A percentile compares a stretch with the other conserved stretches of the same genome.
phyloP scores from a whole-genome alignment of 2,113 vertebrate genomes.

The Taurulus bubalis region DNA sequence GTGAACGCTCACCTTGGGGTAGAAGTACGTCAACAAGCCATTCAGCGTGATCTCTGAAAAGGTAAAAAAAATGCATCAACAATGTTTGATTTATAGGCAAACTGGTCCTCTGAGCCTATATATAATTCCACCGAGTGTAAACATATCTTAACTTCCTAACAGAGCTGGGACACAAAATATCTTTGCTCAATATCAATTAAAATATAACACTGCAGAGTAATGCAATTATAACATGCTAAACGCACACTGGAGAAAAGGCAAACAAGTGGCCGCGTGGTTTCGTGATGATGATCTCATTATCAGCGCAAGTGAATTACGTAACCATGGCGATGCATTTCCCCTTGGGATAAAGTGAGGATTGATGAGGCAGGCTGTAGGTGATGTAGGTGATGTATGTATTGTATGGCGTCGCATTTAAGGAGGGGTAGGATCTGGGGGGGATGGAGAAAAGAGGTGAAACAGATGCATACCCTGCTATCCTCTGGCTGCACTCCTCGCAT shows the following conservation, averaged over 20 bases:
- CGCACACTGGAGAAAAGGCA: constrained; percentile 32
- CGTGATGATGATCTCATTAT: constrained; percentile 75
- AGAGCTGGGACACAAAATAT: constrained; percentile 15
- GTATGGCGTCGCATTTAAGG: constrained; percentile 34
- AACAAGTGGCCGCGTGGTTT: constrained; percentile 62
- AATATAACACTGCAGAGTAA: constrained; percentile 6
- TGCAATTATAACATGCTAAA: constrained; percentile 18
- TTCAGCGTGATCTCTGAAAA: constrained; percentile 93
- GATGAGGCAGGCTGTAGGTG: constrained; percentile 58
- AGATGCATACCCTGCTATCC: constrained; percentile 91
- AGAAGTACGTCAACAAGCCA: constrained; percentile 99
- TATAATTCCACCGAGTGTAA: neutral
- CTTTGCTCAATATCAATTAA: neutral
- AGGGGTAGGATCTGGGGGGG: constrained; percentile 12
- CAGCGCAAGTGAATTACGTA: constrained; percentile 64
- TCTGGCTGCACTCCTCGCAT: constrained; percentile 98
- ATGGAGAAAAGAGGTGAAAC: constrained; percentile 24
- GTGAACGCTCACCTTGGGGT: constrained; percentile 93
- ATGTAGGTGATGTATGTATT: constrained; percentile 55
- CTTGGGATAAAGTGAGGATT: constrained; percentile 58
- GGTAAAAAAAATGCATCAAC: constrained; percentile 45
- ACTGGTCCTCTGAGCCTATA: neutral
- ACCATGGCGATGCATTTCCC: constrained; percentile 71
- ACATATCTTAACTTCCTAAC: neutral
- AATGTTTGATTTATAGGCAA: constrained; percentile 8